Evolutionary conservation across 2,888 invertebrate genomes (phyloP), one percentile per base, ranked within the genome.

Genomic region (Drosophila bunnanda): DNA sequence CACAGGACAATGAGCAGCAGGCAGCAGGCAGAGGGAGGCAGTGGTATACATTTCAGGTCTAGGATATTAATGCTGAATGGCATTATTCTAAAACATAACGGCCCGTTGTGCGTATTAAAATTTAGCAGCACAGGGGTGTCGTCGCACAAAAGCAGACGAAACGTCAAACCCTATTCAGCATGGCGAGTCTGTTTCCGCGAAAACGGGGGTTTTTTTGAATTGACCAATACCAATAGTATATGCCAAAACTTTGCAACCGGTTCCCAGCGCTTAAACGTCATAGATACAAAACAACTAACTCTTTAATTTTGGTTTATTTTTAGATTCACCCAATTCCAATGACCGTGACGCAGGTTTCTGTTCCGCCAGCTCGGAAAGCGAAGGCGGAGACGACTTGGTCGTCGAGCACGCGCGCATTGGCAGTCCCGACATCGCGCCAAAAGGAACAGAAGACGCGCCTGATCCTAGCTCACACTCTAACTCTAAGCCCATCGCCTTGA

Each of bases 301-400:
- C 13, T 22, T 59, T 32, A 52, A 34, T 36, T 54, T 32, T 48
- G 58, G 44, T 77, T 54, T 66, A 74, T 28, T 91, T 91, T 62
- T 75, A 93, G 92, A 91, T 85, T 92, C 91, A 46, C 91, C 91
- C 61, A 90, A 90, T 74, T 92, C 92, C 53, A 91, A 91, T 55
- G 92, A 92, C 80, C 91, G 92, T 60, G 96, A 96, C 89, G 95
- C 95, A 6, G 96, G 95, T 54, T 96, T 96, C 91, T 96, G 95
- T 76, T 96, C 95, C 1, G 95, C 95, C 4, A 92, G 93, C 66
- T 93, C 93, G 4, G 83, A 89, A 58, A 83, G 83, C 55, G 92
- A 92, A 65, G 91, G 90, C 59, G 95, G 94, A 0, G 96, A 96
- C 78, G 96, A 96, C 84, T 67, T 95, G 71, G 94, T 94, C 55